Percentiles rank a stretch among this genome's conserved stretches.
Conservation (phyloP, 2,797 vertebrate species). For the Lutjanus campechanus region DNA sequence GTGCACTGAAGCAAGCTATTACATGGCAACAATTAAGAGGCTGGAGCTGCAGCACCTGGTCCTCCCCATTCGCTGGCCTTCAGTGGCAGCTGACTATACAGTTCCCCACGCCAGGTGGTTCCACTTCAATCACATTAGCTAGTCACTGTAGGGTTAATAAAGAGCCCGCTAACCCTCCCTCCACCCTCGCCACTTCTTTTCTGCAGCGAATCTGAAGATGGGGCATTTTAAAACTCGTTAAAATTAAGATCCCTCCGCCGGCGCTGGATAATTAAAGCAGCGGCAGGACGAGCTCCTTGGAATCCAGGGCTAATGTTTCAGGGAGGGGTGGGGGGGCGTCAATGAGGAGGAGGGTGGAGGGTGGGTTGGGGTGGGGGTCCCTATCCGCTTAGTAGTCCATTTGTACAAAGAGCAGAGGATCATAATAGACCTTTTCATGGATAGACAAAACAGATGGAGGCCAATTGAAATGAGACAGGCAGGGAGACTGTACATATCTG, state of each 20-base stretch:
- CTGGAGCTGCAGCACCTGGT: constrained; percentile 88
- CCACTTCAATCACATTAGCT: constrained; percentile 90
- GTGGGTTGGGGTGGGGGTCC: constrained; percentile 33
- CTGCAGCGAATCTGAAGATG: constrained; percentile 85
- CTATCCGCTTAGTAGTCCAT: constrained; percentile 73
- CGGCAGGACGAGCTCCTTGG: constrained; percentile 68
- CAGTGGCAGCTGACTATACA: constrained; percentile 88
- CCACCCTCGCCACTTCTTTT: constrained; percentile 71
- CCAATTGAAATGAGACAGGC: constrained; percentile 72
- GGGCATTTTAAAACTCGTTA: constrained; percentile 88
- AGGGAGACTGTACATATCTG: constrained; percentile 73
- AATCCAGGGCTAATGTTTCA: constrained; percentile 72
- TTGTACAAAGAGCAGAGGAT: constrained; percentile 78
- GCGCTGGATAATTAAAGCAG: constrained; percentile 73
- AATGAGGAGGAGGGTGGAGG: not conserved
- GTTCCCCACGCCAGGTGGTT: constrained; percentile 89
- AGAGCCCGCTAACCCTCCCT: constrained; percentile 77
- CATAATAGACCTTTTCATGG: constrained; percentile 82
- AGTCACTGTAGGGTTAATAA: constrained; percentile 92
- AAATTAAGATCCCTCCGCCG: constrained; percentile 80
- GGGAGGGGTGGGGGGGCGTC: constrained; percentile 2
- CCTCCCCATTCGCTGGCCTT: constrained; percentile 79
- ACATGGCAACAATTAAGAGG: constrained; percentile 88
- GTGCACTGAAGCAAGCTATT: constrained; percentile 88
- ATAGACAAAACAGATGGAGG: constrained; percentile 80